Evolutionary conservation across 2,113 vertebrate species (phyloP), one percentile per base, ranked within the genome.

Genomic region (Caracal caracal): DNA sequence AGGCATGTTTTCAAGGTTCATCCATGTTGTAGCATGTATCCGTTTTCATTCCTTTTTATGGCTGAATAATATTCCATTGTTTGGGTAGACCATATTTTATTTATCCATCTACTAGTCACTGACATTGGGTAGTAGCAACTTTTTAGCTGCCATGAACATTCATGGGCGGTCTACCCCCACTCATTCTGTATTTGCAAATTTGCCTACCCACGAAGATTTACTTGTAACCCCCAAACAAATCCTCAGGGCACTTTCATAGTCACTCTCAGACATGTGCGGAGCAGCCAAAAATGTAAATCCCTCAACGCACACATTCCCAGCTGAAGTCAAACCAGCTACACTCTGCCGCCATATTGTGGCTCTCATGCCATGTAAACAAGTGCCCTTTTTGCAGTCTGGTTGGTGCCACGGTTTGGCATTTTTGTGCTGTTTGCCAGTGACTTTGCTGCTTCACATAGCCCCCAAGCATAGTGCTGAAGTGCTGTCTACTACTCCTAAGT

Each of bases 111-210:
- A 68, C 59, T 89, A 49, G 53, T 79, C 89, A 53, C 56, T 89
- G 26, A 75, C 53, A 49, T 93, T 33, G 86, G n/a, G 8, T 94
- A 49, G 0, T 71, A 71, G 75, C 90, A 51, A 7, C 49, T 89
- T 93, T 95, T 79, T 92, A 84, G 10, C 68, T 66, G 33, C 43
- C 90, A 2, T 95, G 43, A 86, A 90, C 30, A 61, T 94, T 90
- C 37, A 78, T 59, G 59, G 68, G 59, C 3, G 43, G 7, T 82
- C n/a, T 35, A 6, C 71, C 65, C 56, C 37, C 8, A 75, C 82
- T 78, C 30, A 68, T 92, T 95, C 59, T 92, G 17, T 92, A 85
- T 92, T 89, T 95, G 78, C 19, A 26, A 47, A 89, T 81, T 88
- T 70, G 47, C 49, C 78, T 96, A 66, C 53, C 92, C 13, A 56